Evolutionary conservation across 1,140 invertebrate species (phyloP).

Genomic region (Aphidius ervi): DNA sequence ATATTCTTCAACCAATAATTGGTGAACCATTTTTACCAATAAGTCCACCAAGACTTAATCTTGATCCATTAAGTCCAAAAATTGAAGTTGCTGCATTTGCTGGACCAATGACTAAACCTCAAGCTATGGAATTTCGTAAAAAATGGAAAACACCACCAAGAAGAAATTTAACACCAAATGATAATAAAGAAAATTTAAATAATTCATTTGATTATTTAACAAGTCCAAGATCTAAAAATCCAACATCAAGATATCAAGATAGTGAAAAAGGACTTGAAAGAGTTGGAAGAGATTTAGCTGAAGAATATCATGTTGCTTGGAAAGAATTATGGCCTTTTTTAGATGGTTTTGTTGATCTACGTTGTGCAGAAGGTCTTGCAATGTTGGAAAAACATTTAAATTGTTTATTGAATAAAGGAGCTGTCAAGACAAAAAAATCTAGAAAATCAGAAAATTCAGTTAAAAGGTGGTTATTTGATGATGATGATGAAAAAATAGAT

Average conservation of each 20-base stretch:
- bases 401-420: slow-evolving; percentile 16
- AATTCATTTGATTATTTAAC: slow-evolving; percentile 32
- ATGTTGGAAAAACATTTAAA: slow-evolving; percentile 70
- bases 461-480: not conserved
- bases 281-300: slow-evolving; percentile 71
- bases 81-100: slow-evolving; percentile 76
- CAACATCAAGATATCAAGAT: slow-evolving; percentile 63
- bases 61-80: slow-evolving; percentile 62
- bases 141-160: slow-evolving; percentile 79
- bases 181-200: slow-evolving; percentile 17
- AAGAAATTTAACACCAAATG: slow-evolving; percentile 29
- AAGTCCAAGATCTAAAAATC: slow-evolving; percentile 28
- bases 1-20: slow-evolving; percentile 66
- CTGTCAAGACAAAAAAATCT: not conserved
- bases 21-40: slow-evolving; percentile 69
- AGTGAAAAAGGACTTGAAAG: slow-evolving; percentile 80
- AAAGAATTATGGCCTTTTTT: slow-evolving; percentile 89
- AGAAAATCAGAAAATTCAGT: not conserved
- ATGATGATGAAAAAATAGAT: not conserved
- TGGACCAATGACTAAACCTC: slow-evolving; percentile 75
- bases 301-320: slow-evolving; percentile 75
- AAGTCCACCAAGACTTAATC: slow-evolving; percentile 59
- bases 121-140: slow-evolving; percentile 69
- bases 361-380: slow-evolving; percentile 64
- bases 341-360: slow-evolving; percentile 72